Evolutionary conservation across 2,113 vertebrate genomes (phyloP), one percentile per base, ranked within the genome.

Genomic region (Pleuronectes platessa): DNA sequence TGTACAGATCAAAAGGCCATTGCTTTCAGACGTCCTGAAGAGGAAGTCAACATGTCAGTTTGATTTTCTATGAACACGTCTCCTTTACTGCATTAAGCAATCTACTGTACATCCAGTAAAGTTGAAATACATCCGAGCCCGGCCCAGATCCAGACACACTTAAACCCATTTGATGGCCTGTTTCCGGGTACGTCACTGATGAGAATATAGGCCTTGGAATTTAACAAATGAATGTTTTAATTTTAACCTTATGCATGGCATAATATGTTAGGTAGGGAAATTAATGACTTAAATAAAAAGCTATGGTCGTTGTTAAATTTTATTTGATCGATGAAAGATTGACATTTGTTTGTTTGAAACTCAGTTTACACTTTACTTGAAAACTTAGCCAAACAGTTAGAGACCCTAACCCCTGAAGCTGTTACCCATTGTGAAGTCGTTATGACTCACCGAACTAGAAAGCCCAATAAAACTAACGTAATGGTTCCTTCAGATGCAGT

Each of bases 11-110:
- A 91, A 87, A 83, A 83, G 79, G 75, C 66, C 74, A 61, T 15
- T 15, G 31, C 61, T 76, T 80, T 74, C 68, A 13, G 61, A 76
- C 76, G 75, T 76, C 68, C 70, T 23, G n/a, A 49, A 77, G 81
- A 85, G 86, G 77, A 86, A 88, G 84, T 82, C 72, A 68, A 71
- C 68, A 78, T 83, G 86, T 88, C 84, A 82, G 67, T 85, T 76
- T 79, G 78, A 85, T 73, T 86, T 83, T 78, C 68, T 84, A 76
- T 76, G 81, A 88, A 80, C 73, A 73, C 6, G 60, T 77, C 70
- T 86, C 47, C 68, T 58, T 85, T 31, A 55, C 69, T 60, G 77
- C 62, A 27, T 78, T 58, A 27, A 64, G 31, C 45, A 64, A 21
- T 47, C n/a, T 2, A 64, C 24, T 74, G 63, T 56, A 65, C 15